These are phyloP conservation scores for Gymnoscopelus microlampas DNA, from an alignment of 2,797 vertebrate species.

Conservation along the genomic window DNA sequence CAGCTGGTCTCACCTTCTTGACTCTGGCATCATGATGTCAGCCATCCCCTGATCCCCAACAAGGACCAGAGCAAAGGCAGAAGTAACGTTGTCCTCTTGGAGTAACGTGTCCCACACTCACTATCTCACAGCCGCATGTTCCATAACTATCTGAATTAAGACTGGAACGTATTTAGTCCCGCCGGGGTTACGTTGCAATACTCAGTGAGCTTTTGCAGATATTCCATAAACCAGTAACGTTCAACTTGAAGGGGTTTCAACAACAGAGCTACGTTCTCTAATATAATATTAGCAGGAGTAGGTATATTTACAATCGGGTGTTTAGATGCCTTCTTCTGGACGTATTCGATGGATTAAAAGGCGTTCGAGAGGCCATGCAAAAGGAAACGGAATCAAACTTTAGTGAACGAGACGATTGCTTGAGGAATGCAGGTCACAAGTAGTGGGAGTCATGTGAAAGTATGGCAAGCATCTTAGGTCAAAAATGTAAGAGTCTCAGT, in stretches of 20 bases:
- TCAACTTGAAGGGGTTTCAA: not conserved
- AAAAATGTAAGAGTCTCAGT: conserved; percentile 40
- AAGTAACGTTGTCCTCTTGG: not conserved
- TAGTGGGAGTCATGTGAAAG: conserved; percentile 79
- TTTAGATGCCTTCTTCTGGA: not conserved
- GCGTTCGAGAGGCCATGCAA: not conserved
- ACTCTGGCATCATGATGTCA: conserved; percentile 44
- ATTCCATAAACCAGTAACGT: too few relatives aligned
- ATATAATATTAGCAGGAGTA: not conserved
- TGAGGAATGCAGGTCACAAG: conserved; percentile 82
- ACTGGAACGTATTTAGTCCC: not conserved
- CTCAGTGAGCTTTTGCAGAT: not conserved
- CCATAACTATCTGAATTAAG: not conserved
- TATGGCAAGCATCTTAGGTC: conserved; percentile 63
- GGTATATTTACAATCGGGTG: too few relatives aligned
- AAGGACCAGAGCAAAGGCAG: too few relatives aligned
- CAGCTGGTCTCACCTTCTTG: conserved; percentile 51
- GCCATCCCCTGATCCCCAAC: conserved; percentile 55
- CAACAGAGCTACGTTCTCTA: too few relatives aligned
- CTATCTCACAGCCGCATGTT: conserved; percentile 20
- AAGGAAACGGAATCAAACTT: not conserved
- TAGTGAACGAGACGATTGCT: not conserved
- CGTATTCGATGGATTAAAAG: not conserved
- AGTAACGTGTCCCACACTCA: not conserved
- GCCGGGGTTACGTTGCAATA: too few relatives aligned